These are phyloP conservation scores for Arizona elegans DNA, from an alignment of 2,113 vertebrate genomes.

Conservation along the genomic window DNA sequence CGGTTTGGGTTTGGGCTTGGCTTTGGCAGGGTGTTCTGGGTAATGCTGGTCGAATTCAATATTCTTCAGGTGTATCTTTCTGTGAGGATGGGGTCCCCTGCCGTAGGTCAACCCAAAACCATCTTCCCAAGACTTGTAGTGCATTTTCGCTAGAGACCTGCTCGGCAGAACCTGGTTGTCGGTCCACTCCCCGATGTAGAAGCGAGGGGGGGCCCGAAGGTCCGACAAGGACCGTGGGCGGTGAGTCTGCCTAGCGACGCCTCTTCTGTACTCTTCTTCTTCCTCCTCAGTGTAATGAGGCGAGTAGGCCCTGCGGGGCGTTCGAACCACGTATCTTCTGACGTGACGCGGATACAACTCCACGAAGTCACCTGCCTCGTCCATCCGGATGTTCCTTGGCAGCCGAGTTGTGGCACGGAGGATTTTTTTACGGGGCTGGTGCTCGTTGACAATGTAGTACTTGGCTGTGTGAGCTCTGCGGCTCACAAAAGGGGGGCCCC, in stretches of 20 bases:
- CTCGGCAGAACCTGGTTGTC: slow-evolving; percentile 60
- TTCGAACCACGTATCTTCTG: slow-evolving; percentile 66
- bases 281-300: slow-evolving; percentile 80
- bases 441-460: slow-evolving; percentile 83
- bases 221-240: slow-evolving; percentile 77
- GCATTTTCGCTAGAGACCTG: slow-evolving; percentile 56
- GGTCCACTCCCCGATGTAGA: slow-evolving; percentile 74
- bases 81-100: slow-evolving; percentile 50
- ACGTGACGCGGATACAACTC: slow-evolving; percentile 76
- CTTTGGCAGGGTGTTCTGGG: slow-evolving; percentile 65
- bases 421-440: slow-evolving; percentile 71
- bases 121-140: slow-evolving; percentile 63
- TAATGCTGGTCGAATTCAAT: slow-evolving; percentile 58
- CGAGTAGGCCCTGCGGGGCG: slow-evolving; percentile 62
- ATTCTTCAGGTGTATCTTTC: slow-evolving; percentile 63
- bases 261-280: slow-evolving; percentile 63
- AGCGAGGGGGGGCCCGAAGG: slow-evolving; percentile 72
- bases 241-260: slow-evolving; percentile 51
- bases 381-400: slow-evolving; percentile 76
- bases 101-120: slow-evolving; percentile 60
- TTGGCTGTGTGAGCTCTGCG: slow-evolving; percentile 71
- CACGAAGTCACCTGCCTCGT: slow-evolving; percentile 69
- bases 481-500: slow-evolving; percentile 60
- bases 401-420: slow-evolving; percentile 70
- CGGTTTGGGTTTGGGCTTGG: slow-evolving; percentile 71